phyloP scores from a whole-genome alignment of 2,888 invertebrate species.

The Drosophila stalkeri region DNA sequence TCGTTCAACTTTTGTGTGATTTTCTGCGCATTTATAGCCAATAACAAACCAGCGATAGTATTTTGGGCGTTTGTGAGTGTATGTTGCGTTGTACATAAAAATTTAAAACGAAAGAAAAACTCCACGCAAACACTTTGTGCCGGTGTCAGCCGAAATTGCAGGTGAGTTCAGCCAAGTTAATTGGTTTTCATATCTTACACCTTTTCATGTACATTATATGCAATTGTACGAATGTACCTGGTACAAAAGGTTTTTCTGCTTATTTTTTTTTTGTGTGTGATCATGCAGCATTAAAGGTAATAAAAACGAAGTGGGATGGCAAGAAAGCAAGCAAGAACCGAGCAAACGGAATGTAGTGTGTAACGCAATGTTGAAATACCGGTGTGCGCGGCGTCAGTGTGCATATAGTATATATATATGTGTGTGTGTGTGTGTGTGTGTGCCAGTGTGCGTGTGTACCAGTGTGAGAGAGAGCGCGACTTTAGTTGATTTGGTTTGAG shows the following conservation, averaged over 20 bases:
- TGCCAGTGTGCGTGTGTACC: slow-evolving; percentile 1
- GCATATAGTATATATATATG: slow-evolving; percentile 12
- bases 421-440: slow-evolving; percentile 12
- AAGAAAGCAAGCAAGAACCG: slow-evolving; percentile 43
- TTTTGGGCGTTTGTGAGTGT: slow-evolving; percentile 47
- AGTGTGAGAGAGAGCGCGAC: slow-evolving; percentile 33
- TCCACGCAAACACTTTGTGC: slow-evolving; percentile 59
- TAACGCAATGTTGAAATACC: slow-evolving; percentile 73
- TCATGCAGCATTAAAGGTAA: slow-evolving; percentile 53
- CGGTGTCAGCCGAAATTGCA: slow-evolving; percentile 57
- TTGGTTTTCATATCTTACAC: slow-evolving; percentile 36
- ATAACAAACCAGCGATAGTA: slow-evolving; percentile 44
- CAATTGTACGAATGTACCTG: slow-evolving; percentile 12
- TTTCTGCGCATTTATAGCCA: slow-evolving; percentile 48
- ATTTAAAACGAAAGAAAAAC: slow-evolving; percentile 26
- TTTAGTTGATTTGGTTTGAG: slow-evolving; percentile 57
- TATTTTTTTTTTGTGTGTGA: slow-evolving; percentile 26
- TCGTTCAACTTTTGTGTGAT: slow-evolving; percentile 58
- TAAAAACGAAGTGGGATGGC: slow-evolving; percentile 52
- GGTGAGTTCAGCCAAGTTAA: slow-evolving; percentile 51
- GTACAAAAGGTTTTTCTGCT: slow-evolving; percentile 9
- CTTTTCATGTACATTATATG: slow-evolving; percentile 13
- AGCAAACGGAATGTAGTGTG: slow-evolving; percentile 53
- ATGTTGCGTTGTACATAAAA: slow-evolving; percentile 43
- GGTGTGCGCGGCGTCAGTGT: slow-evolving; percentile 60